These are phyloP conservation scores for Atta colombica DNA, from an alignment of 1,140 invertebrate species.

Conservation along the genomic window DNA sequence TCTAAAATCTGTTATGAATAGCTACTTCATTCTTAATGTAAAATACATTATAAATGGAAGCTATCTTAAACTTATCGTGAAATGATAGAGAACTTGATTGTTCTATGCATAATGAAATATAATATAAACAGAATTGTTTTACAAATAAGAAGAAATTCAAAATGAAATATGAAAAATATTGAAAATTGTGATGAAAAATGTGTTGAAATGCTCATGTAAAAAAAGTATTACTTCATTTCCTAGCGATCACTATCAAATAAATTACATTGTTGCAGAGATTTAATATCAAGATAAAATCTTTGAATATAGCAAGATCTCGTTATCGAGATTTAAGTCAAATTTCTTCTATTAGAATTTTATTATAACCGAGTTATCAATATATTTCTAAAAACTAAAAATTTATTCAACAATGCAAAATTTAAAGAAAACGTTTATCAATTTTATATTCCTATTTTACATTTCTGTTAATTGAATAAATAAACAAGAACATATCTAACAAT, in stretches of 20 bases:
- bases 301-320: not conserved
- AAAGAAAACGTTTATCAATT: not conserved
- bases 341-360: constrained; percentile 27
- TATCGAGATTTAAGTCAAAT: not conserved
- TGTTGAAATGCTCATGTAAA: not conserved
- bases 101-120: constrained; percentile 8
- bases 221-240: constrained; percentile 33
- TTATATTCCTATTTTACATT: not conserved
- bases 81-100: not conserved
- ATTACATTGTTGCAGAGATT: constrained; percentile 25
- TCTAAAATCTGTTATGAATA: constrained; percentile 6
- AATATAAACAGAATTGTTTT: not conserved
- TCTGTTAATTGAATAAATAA: constrained; percentile 2
- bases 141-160: constrained; percentile 6
- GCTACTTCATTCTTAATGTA: constrained; percentile 10
- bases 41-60: constrained; percentile 2
- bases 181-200: not conserved
- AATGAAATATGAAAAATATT: constrained; percentile 13
- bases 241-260: constrained; percentile 26
- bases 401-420: not conserved
- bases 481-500: not conserved
- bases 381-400: not conserved
- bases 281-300: constrained; percentile 19
- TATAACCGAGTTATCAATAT: not conserved
- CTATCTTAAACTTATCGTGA: not conserved